phyloP scores from a whole-genome alignment of 2,113 vertebrate species.

The Takifugu flavidus region DNA sequence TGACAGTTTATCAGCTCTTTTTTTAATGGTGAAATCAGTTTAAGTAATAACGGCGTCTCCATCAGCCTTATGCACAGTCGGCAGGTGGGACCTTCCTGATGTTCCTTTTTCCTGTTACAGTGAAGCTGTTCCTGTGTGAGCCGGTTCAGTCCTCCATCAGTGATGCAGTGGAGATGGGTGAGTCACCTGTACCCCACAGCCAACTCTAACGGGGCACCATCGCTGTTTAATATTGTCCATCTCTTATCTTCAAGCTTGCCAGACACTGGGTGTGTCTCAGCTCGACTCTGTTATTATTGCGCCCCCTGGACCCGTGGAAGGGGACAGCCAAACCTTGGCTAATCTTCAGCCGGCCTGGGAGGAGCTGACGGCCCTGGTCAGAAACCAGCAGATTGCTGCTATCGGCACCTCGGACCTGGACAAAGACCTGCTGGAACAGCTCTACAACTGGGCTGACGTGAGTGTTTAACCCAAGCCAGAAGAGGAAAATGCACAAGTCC shows the following conservation, averaged over 20 bases:
- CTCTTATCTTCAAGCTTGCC: slow-evolving; percentile 75
- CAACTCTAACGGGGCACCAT: not conserved
- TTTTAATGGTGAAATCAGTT: too few relatives aligned
- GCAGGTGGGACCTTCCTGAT: not conserved
- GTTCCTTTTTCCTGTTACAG: slow-evolving; percentile 68
- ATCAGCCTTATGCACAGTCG: too few relatives aligned
- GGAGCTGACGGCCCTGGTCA: slow-evolving; percentile 87
- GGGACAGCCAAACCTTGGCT: slow-evolving; percentile 78
- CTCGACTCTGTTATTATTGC: slow-evolving; percentile 95
- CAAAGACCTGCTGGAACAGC: slow-evolving; percentile 89
- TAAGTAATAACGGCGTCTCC: too few relatives aligned
- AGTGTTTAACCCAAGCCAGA: not conserved
- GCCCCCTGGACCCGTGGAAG: slow-evolving; percentile 81
- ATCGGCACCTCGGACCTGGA: slow-evolving; percentile 97
- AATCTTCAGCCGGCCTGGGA: slow-evolving; percentile 92
- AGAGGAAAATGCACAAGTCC: not conserved
- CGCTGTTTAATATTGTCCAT: not conserved
- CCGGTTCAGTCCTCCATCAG: slow-evolving; percentile 81
- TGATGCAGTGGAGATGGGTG: slow-evolving; percentile 89
- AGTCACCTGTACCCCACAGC: slow-evolving; percentile 16
- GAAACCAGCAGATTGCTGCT: slow-evolving; percentile 83
- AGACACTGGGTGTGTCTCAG: slow-evolving; percentile 86
- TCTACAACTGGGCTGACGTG: slow-evolving; percentile 96
- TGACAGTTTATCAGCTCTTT: too few relatives aligned
- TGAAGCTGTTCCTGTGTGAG: slow-evolving; percentile 89